phyloP scores from a whole-genome alignment of 2,113 vertebrate genomes.

The Camelus bactrianus region DNA sequence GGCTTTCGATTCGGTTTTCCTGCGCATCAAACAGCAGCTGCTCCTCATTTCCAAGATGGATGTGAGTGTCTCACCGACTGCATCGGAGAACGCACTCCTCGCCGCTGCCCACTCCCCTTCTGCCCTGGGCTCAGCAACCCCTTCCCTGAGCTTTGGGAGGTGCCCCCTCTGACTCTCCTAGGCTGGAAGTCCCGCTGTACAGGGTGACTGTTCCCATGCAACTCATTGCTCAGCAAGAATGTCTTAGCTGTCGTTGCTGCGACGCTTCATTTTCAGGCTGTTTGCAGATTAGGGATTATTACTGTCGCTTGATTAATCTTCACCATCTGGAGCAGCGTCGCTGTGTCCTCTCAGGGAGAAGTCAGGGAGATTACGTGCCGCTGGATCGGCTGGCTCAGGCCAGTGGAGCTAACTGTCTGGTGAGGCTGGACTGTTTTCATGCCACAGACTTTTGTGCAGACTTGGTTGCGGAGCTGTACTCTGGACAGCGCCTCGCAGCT shows the following conservation, averaged over 20 bases:
- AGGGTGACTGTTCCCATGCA: background rate
- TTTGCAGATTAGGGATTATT: background rate
- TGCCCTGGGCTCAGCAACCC: background rate
- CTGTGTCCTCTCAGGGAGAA: background rate
- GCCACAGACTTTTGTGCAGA: background rate
- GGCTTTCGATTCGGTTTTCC: slow-evolving; percentile 97
- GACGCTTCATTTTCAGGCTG: background rate
- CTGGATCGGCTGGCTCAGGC: background rate
- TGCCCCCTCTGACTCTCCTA: background rate
- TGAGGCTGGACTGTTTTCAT: background rate
- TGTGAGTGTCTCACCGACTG: slow-evolving; percentile 84
- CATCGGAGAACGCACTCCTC: too few relatives aligned
- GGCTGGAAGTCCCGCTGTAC: background rate
- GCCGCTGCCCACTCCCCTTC: too few relatives aligned
- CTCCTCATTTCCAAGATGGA: slow-evolving; percentile 93
- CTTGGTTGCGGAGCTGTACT: background rate
- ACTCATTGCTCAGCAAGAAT: background rate
- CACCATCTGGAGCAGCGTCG: background rate
- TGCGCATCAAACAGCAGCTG: slow-evolving; percentile 98
- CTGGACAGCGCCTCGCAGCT: background rate
- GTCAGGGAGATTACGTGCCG: background rate
- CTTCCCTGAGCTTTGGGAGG: background rate
- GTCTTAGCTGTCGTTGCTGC: background rate
- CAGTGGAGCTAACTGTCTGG: background rate
- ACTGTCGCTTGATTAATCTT: background rate